These are phyloP conservation scores for Dione vanillae DNA, from an alignment of 2,888 invertebrate genomes.

Conservation along the genomic window DNA sequence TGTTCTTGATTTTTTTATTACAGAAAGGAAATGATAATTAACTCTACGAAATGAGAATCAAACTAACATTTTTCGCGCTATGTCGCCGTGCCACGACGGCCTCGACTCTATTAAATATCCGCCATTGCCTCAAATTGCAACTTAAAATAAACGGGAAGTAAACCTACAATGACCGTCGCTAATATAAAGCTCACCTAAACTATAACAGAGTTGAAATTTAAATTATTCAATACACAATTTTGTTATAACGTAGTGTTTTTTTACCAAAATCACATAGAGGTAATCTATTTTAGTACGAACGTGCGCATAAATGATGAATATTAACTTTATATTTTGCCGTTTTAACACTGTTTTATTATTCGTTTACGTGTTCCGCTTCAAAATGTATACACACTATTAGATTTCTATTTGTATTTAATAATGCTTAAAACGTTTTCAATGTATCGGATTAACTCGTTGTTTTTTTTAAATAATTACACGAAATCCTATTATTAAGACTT, in stretches of 20 bases:
- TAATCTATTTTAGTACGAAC: neutral
- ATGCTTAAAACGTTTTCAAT: neutral
- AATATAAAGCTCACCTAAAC: neutral
- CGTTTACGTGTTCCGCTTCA: neutral
- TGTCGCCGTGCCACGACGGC: too few relatives aligned
- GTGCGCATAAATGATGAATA: constrained; percentile 13
- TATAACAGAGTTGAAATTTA: neutral
- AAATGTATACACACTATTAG: neutral
- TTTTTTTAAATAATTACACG: too few relatives aligned
- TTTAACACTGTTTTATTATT: constrained; percentile 11
- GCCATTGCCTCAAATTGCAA: too few relatives aligned
- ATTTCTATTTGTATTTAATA: neutral
- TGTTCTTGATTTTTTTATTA: too few relatives aligned
- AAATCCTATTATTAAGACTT: too few relatives aligned
- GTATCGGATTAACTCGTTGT: neutral
- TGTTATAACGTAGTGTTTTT: constrained; percentile 4
- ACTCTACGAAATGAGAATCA: too few relatives aligned
- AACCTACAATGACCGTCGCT: too few relatives aligned
- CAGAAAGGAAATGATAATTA: too few relatives aligned
- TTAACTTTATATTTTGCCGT: constrained; percentile 1
- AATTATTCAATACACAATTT: neutral
- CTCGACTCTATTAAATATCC: too few relatives aligned
- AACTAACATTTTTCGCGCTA: too few relatives aligned
- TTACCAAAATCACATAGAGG: neutral
- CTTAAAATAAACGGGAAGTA: too few relatives aligned